A percentile compares a stretch with the other conserved stretches of the same genome.
These are phyloP conservation scores for Hucho hucho DNA, from an alignment of 2,113 vertebrate species.

Conservation along the genomic window DNA sequence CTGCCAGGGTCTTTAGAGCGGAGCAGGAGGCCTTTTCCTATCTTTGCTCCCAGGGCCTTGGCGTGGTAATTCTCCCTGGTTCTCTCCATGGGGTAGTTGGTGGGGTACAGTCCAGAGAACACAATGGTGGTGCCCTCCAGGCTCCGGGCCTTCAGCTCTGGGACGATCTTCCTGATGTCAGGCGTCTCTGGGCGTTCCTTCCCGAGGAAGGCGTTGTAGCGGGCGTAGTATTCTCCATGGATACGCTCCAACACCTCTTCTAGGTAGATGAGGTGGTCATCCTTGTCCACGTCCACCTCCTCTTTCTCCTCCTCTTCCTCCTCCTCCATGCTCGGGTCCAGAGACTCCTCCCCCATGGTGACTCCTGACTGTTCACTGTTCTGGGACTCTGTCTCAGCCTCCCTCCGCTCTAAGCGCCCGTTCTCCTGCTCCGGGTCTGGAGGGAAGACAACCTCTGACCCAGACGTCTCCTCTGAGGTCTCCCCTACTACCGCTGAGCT, in stretches of 20 bases:
- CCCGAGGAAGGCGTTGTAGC: constrained; percentile 82
- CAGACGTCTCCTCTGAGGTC: constrained; percentile 36
- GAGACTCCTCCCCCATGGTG: constrained; percentile 86
- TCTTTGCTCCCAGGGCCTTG: constrained; percentile 87
- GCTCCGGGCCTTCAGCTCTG: constrained; percentile 87
- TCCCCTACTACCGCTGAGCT: constrained; percentile 49
- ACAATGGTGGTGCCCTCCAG: constrained; percentile 82
- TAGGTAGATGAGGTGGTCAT: constrained; percentile 93
- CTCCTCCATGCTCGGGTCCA: constrained; percentile 91
- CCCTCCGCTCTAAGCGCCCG: constrained; percentile 82
- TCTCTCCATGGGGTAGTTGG: constrained; percentile 91
- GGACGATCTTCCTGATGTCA: constrained; percentile 92
- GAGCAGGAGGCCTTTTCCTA: constrained; percentile 80
- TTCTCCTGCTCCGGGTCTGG: constrained; percentile 78
- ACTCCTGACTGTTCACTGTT: constrained; percentile 93
- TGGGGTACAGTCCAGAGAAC: constrained; percentile 94
- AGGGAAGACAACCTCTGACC: constrained; percentile 39
- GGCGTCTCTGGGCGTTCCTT: constrained; percentile 79
- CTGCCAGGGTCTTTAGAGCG: constrained; percentile 77
- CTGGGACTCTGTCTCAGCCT: constrained; percentile 93
- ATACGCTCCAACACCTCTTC: constrained; percentile 93
- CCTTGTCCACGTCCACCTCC: constrained; percentile 83
- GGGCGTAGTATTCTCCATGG: constrained; percentile 87
- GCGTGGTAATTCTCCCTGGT: constrained; percentile 93
- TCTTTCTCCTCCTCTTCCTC: constrained; percentile 76